Conservation (phyloP, 2,888 invertebrate species). For the Eutolmus rufibarbis region DNA sequence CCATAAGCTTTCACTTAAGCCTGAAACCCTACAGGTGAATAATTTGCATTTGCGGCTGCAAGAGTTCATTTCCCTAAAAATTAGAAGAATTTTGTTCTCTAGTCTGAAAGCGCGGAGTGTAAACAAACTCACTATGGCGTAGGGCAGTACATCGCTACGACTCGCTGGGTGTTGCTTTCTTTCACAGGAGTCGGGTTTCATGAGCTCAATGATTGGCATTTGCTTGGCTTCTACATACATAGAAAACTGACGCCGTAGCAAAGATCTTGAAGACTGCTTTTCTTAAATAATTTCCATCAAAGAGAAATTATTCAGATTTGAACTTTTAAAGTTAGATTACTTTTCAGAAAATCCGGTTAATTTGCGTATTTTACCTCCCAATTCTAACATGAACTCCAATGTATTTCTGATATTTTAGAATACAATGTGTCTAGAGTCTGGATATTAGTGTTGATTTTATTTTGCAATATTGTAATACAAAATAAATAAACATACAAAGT, state of each 20-base stretch:
- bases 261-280: background rate
- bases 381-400: background rate
- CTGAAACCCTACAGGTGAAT: conserved; percentile 4
- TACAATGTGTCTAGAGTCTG: background rate
- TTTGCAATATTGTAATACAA: background rate
- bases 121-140: background rate
- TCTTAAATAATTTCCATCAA: background rate
- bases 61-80: conserved; percentile 17
- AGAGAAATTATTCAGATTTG: background rate
- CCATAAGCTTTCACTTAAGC: background rate
- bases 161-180: background rate
- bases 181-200: background rate
- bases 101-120: background rate
- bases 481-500: background rate
- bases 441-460: background rate
- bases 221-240: background rate
- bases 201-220: background rate
- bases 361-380: background rate
- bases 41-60: background rate
- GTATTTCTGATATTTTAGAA: background rate
- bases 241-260: background rate
- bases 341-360: background rate
- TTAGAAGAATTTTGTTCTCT: background rate
- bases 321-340: background rate
- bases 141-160: background rate